Evolutionary conservation across 1,140 invertebrate genomes (phyloP).

Genomic region (Ephestia elutella): DNA sequence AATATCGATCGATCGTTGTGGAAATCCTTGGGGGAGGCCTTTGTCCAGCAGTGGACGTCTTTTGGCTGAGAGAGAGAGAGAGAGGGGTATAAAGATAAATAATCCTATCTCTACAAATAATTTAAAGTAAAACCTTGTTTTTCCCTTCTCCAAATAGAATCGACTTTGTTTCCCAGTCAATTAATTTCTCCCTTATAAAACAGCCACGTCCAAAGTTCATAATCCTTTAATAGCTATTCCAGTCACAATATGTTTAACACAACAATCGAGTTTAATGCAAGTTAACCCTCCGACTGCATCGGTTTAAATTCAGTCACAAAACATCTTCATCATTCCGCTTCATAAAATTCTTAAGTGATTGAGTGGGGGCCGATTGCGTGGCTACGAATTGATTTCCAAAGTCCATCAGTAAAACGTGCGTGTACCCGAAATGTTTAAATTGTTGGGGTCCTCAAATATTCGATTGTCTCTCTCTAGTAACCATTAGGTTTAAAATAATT

Average conservation of each 20-base stretch:
- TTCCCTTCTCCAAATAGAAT: not conserved
- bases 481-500: not conserved
- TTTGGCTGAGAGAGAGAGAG: too few species aligned
- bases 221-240: constrained; percentile 68
- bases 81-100: too few species aligned
- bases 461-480: not conserved
- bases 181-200: constrained; percentile 15
- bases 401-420: constrained; percentile 46
- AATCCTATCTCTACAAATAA: too few species aligned
- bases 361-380: constrained; percentile 59
- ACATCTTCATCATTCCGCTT: constrained; percentile 72
- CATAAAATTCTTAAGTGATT: constrained; percentile 73
- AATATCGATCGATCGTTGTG: too few species aligned
- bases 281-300: constrained; percentile 37
- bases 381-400: constrained; percentile 62
- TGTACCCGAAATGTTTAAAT: not conserved
- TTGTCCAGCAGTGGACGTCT: too few species aligned
- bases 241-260: constrained; percentile 63
- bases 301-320: constrained; percentile 58
- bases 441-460: not conserved
- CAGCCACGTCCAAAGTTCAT: constrained; percentile 29
- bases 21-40: too few species aligned
- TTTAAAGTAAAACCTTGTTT: too few species aligned
- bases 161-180: not conserved
- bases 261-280: constrained; percentile 40